phyloP scores from a whole-genome alignment of 2,113 vertebrate genomes.

The Laticauda colubrina region DNA sequence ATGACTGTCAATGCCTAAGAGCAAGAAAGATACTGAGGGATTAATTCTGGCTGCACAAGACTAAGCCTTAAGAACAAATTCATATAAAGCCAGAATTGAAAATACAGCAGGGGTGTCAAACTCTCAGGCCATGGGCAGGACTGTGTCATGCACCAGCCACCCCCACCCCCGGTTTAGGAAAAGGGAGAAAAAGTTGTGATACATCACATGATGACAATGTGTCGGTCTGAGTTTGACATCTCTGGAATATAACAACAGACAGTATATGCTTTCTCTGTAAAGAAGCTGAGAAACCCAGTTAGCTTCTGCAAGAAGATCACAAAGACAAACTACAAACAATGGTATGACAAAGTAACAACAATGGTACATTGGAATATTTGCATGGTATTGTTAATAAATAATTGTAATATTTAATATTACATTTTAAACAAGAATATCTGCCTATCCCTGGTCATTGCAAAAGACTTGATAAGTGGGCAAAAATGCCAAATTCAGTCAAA shows the following conservation, averaged over 20 bases:
- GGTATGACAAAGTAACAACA: background rate
- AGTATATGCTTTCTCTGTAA: background rate
- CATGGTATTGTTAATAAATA: background rate
- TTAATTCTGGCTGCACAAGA: background rate
- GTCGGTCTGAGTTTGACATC: no score
- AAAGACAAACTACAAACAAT: background rate
- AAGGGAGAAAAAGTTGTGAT: no score
- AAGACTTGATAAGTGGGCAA: background rate
- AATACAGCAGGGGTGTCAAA: background rate
- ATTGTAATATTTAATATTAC: background rate
- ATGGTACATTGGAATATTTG: background rate
- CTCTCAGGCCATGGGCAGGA: no score
- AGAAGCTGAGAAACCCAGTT: background rate
- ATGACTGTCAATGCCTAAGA: background rate
- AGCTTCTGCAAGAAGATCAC: background rate
- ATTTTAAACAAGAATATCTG: background rate
- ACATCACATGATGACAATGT: no score
- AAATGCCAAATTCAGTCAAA: background rate
- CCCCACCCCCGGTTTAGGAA: no score
- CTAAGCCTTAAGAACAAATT: background rate
- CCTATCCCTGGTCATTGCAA: background rate
- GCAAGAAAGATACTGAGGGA: background rate
- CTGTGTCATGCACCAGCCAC: no score
- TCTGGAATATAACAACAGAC: background rate
- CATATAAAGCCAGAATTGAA: background rate